Evolutionary conservation across 1,140 invertebrate species (phyloP), one percentile per base, ranked within the genome.

Genomic region (Brachionus rotundiformis): DNA sequence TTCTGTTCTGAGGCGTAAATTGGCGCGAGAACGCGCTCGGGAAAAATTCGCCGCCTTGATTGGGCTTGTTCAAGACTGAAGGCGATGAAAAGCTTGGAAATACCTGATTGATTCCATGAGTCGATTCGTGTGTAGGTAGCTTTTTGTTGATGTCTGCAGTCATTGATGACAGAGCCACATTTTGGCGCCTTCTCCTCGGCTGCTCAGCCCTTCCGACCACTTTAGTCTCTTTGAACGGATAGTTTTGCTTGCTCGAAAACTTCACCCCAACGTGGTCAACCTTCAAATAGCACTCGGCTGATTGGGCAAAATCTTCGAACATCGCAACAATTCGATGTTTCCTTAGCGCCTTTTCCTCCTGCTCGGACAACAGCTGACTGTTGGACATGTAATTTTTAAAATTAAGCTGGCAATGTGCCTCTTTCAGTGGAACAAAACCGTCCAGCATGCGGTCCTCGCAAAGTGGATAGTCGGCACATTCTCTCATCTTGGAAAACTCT

Each of bases 351-450:
- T 27, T 73, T 44, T 44, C 68, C 16, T 73, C 68, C 6, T 44
- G 2, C n/a, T 73, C 68, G 11, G 23, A n/a, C 36, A 73, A 25
- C 36, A 73, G 44, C 10, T 44, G 36, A 13, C 41, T 41, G 41
- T 73, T 47, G 7, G 68, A 44, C 39, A 73, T 29, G n/a, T 73
- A 73, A 23, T 73, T 73, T 73, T 79, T 79, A 27, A 79, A 79
- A 19, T 25, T 25, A 0, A 29, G 25, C n/a, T 79, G 49, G 11
- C 7, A 16, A 79, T 79, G 76, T 1, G 33, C 76, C 19, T 54
- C 76, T 63, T 31, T 59, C 2, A 79, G 5, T 27, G 76, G 76
- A 23, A 59, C n/a, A 39, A 79, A 79, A n/a, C 76, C 36, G 19
- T 79, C 76, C 11, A 79, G 49, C 76, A 54, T 59, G 7, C 76